These are phyloP conservation scores for Callipepla squamata DNA, from an alignment of 2,113 vertebrate species.

Conservation along the genomic window DNA sequence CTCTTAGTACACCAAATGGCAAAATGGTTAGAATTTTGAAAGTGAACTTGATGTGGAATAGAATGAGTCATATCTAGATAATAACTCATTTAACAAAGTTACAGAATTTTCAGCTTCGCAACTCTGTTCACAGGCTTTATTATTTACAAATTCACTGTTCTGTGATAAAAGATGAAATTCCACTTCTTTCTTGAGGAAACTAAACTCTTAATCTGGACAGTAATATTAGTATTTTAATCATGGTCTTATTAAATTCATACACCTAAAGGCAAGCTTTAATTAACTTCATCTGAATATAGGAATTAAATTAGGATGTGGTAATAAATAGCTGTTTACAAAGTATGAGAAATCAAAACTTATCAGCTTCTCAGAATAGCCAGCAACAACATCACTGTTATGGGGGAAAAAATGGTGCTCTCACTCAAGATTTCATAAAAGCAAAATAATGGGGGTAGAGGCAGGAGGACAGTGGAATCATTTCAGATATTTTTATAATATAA, in stretches of 20 bases:
- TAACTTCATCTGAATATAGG: not conserved
- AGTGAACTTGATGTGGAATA: not conserved
- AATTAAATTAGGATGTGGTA: not conserved
- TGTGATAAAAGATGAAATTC: not conserved
- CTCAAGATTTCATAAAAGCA: not conserved
- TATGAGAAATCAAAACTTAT: not conserved
- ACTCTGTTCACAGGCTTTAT: not conserved
- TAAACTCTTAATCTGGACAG: not conserved
- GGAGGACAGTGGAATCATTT: not conserved
- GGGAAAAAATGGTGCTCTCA: not conserved
- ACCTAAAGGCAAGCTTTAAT: not conserved
- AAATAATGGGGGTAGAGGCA: not conserved
- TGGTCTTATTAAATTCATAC: not conserved
- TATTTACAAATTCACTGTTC: not conserved
- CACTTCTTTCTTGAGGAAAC: not conserved
- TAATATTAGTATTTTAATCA: not conserved
- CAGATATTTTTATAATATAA: not conserved
- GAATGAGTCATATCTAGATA: not conserved
- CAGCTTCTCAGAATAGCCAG: not conserved
- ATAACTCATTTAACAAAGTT: not conserved
- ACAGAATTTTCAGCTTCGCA: not conserved
- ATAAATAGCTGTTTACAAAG: not conserved
- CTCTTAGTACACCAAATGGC: not conserved
- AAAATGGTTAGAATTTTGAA: not conserved
- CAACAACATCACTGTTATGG: not conserved